Base-by-base conservation (phyloP, 1,140 invertebrate species). In the Ridgeia piscesae region DNA sequence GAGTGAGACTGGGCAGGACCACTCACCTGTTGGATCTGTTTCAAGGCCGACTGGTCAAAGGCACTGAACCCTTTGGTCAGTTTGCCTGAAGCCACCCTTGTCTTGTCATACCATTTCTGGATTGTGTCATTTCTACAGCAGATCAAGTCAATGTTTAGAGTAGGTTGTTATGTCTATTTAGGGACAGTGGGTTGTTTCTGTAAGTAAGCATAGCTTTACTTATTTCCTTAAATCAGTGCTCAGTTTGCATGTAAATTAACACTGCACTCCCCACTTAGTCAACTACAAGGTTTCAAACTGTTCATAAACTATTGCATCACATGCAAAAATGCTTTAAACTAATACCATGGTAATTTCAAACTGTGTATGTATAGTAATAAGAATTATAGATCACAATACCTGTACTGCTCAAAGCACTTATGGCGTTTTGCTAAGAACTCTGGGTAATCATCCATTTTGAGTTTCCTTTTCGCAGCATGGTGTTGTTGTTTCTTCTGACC, bases 71-170 rank as follows among this genome's bases (percentile, higher is more conserved):
- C 97, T 92, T 97, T 97, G 89, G 96, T 97, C 17, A 96, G 88
- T 94, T 95, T 96, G 11, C 95, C 95, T 42, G 94, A 93, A 2
- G 97, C 96, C 33, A 98, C 94, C 93, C 97, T 96, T 0, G 98
- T 99, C 95, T 98, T 98, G 92, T 99, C 98, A 96, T 98, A 98
- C 98, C 98, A 99, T 95, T 98, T 98, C 94, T 98, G 97, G 93
- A 99, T 95, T 17, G 95, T 95, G 6, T 93, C 89, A 93, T 96
- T 94, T 93, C 95, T 95, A 48, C 31, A 17, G 42, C 8, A 77
- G 6, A 77, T 21, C 27, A 2, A 77, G 11, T 77, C 58, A 27
- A 77, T 4, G 27, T 31, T 34, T 34, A 88, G 21, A 58, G 34
- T 17, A 42, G 11, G 42, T 42, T 42, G 42, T 42, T n/a, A n/a